Base-by-base conservation (phyloP, 2,113 vertebrate genomes). In the Kryptolebias marmoratus region DNA sequence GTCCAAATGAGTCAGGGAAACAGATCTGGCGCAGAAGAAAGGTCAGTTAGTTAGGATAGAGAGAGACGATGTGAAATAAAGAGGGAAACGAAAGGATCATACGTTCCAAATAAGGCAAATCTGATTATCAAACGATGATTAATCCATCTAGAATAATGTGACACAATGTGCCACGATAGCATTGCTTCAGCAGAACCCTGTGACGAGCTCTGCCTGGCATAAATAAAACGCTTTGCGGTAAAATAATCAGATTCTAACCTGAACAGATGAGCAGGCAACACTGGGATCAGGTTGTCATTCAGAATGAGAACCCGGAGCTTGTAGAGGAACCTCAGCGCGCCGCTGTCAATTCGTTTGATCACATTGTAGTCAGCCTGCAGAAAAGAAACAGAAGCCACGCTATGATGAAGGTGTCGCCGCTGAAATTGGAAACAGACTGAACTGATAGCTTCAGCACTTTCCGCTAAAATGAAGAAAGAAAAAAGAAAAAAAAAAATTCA, bases 301-400 rank as follows among this genome's bases (percentile, higher is more conserved):
- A 99, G 93, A 84, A 99, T 99, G 80, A 99, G 94, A 88, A 99
- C 97, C 59, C 96, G 95, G 79, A 99, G 91, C 90, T 98, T 98
- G 73, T 95, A 96, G 45, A 99, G 94, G 89, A 98, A 97, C 87
- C 96, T 92, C 90, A 99, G 97, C 27, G 96, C 96, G 39, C 97
- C 98, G 10, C 96, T 98, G 91, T 99, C 98, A 71, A 99, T 98
- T 59, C 95, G 90, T 88, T 97, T 98, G 87, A 99, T 98, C 85
- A 99, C 95, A 31, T 99, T 99, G 92, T 98, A 99, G 94, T 99
- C 98, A 73, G 97, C 97, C 93, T 99, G 96, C 86, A 96, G 94
- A 90, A 95, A 95, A 42, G 53, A 47, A 63, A 62, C 32, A 68
- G 48, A 64, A 70, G 32, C 63, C 39, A 62, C 74, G 74, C 69